Evolutionary conservation across 1,140 invertebrate species (phyloP).

Genomic region (Lethocerus indicus): DNA sequence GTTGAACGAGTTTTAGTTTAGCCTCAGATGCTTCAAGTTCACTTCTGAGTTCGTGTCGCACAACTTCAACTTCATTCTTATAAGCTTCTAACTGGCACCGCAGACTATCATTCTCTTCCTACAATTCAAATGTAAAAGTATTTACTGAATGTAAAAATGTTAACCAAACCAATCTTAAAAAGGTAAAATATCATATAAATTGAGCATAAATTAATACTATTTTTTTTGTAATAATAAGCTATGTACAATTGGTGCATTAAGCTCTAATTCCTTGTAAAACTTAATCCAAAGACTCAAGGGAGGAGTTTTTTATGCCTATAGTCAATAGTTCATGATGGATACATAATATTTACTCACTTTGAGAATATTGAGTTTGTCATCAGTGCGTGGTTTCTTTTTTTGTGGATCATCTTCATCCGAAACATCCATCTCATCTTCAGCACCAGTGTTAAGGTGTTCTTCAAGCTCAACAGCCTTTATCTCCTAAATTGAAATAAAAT

Average conservation of each 20-base stretch:
- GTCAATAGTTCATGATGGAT: neutral
- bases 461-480: conserved; percentile 59
- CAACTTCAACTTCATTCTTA: conserved; percentile 70
- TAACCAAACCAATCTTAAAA: too few species aligned
- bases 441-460: conserved; percentile 32
- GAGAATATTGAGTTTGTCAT: conserved; percentile 14
- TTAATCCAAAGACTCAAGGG: neutral
- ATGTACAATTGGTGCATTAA: too few species aligned
- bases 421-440: conserved; percentile 67
- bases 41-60: conserved; percentile 46
- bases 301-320: neutral
- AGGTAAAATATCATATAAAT: too few species aligned
- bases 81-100: conserved; percentile 86
- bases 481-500: conserved; percentile 42
- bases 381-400: conserved; percentile 26
- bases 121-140: conserved; percentile 15
- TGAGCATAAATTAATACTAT: too few species aligned
- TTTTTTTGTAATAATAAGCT: too few species aligned
- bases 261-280: too few species aligned
- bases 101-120: conserved; percentile 82
- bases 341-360: conserved; percentile 12
- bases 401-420: conserved; percentile 49
- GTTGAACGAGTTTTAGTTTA: conserved; percentile 52
- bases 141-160: neutral
- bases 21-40: conserved; percentile 50